phyloP scores from a whole-genome alignment of 1,140 invertebrate species.

The Lamellibrachia luymesi region DNA sequence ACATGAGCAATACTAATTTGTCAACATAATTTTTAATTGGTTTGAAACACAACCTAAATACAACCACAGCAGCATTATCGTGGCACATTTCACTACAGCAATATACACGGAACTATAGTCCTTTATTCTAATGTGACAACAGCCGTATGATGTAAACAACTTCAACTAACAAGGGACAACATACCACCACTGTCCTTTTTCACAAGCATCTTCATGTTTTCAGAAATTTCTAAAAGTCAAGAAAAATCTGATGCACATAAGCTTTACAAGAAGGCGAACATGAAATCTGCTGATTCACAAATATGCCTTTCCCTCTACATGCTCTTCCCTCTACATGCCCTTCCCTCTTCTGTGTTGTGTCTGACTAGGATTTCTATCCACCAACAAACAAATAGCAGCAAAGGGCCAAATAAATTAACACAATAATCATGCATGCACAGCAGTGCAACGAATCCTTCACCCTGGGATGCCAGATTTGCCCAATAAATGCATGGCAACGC shows the following conservation, averaged over 20 bases:
- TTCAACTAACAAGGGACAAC: neutral
- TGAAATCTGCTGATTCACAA: neutral
- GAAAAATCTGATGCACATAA: neutral
- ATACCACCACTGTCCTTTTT: neutral
- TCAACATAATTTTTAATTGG: neutral
- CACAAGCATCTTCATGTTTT: neutral
- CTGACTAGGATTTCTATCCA: neutral
- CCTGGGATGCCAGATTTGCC: neutral
- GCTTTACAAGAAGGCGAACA: neutral
- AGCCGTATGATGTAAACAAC: neutral
- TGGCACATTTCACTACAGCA: constrained; percentile 4
- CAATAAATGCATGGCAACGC: neutral
- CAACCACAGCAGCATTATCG: neutral
- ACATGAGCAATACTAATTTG: neutral
- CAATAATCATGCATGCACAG: neutral
- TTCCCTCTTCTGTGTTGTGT: neutral
- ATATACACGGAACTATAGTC: neutral
- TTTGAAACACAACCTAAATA: neutral
- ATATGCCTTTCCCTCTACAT: neutral
- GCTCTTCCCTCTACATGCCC: neutral
- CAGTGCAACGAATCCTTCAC: neutral
- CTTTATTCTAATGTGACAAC: neutral
- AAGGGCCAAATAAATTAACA: neutral
- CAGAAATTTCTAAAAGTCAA: neutral
- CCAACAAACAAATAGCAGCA: neutral